Evolutionary conservation across 2,888 invertebrate genomes (phyloP).

Genomic region (Eudemis profundana): DNA sequence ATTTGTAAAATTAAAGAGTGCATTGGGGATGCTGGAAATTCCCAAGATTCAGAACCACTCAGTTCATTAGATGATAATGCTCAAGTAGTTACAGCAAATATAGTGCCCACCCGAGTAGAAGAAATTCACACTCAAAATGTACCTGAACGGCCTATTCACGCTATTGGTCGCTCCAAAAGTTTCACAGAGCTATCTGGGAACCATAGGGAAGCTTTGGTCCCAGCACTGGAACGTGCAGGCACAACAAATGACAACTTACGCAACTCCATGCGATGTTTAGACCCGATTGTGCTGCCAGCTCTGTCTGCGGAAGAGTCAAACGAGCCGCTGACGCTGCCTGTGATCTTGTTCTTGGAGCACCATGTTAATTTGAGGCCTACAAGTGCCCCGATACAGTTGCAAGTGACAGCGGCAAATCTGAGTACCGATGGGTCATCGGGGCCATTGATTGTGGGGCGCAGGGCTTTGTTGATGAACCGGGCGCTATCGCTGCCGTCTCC

Average conservation of each 20-base stretch:
- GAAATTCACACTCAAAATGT: constrained; percentile 58
- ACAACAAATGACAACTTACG: constrained; percentile 71
- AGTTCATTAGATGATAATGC: constrained; percentile 74
- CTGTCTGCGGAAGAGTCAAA: constrained; percentile 65
- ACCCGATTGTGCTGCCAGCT: constrained; percentile 77
- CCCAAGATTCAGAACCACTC: constrained; percentile 62
- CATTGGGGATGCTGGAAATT: constrained; percentile 62
- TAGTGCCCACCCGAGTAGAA: constrained; percentile 57
- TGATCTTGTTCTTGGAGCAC: constrained; percentile 78
- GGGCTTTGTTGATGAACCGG: constrained; percentile 76
- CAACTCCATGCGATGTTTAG: constrained; percentile 78
- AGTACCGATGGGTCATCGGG: constrained; percentile 74
- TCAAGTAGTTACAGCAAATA: constrained; percentile 67
- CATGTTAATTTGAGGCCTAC: constrained; percentile 79
- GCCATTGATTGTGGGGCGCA: constrained; percentile 75
- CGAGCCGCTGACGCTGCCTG: constrained; percentile 76
- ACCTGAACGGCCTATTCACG: constrained; percentile 56
- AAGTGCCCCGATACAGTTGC: constrained; percentile 79
- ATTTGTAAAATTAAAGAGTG: constrained; percentile 78
- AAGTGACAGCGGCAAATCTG: constrained; percentile 79
- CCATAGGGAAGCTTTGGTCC: constrained; percentile 60
- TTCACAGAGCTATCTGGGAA: constrained; percentile 69
- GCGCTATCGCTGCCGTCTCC: constrained; percentile 77
- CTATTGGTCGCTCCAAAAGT: constrained; percentile 74
- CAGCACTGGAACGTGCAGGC: constrained; percentile 66